Base-by-base conservation (phyloP, 2,797 vertebrate genomes). In the Chelidonichthys spinosus region DNA sequence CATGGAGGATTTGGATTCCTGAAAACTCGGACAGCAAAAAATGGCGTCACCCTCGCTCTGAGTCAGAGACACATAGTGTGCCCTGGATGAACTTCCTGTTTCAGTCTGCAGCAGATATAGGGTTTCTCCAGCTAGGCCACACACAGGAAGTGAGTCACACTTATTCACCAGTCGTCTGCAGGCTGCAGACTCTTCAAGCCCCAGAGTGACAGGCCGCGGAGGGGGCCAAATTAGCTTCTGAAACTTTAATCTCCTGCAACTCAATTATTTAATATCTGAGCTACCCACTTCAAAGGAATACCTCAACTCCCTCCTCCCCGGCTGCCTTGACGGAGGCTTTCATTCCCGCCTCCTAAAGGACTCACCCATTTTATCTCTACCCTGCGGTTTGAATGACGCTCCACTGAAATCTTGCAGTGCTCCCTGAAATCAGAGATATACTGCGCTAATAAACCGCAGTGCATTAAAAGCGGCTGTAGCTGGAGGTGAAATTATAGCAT, bases 251-350 rank as follows among this genome's bases (percentile, higher is more conserved):
- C 91, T 93, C 84, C 88, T 79, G 76, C 85, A 87, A 84, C 90
- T 93, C 87, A 93, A 94, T 94, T 94, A 95, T 95, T 94, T 91
- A 93, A 93, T 92, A 94, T 93, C 91, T 83, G 81, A 92, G 84
- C 83, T 84, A 87, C 86, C 75, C 89, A 90, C 88, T 90, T 93
- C 92, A 93, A 92, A 93, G 90, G 90, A 89, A 89, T 89, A 87
- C 85, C 90, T 91, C 83, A 49, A 66, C 83, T 82, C 74, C 56
- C 81, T 83, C 75, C 80, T 83, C 83, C 67, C 81, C 40, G 59
- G 60, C 87, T 78, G 87, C 74, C 83, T 81, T 79, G 85, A 89
- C 89, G 78, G 83, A 90, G 85, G 61, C 85, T 89, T 88, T 92
- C 88, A 89, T 88, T 89, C 84, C 79, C 10, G 13, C 87, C 82